phyloP scores from a whole-genome alignment of 2,797 vertebrate genomes.

The Cygnus olor region DNA sequence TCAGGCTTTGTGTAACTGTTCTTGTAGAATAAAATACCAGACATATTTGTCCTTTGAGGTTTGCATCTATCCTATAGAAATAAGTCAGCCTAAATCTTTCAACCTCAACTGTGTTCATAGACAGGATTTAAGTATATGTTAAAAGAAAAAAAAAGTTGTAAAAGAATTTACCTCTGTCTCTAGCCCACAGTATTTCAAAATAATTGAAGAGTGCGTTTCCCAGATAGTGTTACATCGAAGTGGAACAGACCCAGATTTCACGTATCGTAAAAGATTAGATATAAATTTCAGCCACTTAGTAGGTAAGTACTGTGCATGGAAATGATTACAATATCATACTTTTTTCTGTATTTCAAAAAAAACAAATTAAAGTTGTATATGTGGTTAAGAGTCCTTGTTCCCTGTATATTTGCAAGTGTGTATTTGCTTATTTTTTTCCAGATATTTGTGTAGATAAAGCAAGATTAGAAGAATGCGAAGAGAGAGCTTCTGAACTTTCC shows the following conservation, averaged over 20 bases:
- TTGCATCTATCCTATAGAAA: not conserved
- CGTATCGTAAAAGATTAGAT: conserved; percentile 94
- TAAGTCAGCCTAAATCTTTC: not conserved
- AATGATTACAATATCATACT: not conserved
- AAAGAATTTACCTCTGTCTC: conserved; percentile 33
- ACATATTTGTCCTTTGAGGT: not conserved
- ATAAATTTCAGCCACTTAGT: conserved; percentile 92
- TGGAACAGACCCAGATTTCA: conserved; percentile 95
- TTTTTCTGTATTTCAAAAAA: not conserved
- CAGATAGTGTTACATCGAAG: conserved; percentile 95
- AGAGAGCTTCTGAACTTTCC: conserved; percentile 86
- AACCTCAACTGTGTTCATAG: not conserved
- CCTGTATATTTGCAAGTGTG: not conserved
- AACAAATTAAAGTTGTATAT: not conserved
- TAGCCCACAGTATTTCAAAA: conserved; percentile 96
- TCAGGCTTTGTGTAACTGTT: not conserved
- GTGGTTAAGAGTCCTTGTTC: not conserved
- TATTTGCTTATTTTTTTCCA: conserved; percentile 73
- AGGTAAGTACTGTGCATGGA: conserved; percentile 79
- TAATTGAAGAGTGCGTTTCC: conserved; percentile 96
- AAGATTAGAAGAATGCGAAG: conserved; percentile 89
- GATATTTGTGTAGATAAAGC: conserved; percentile 92
- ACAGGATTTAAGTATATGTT: not conserved
- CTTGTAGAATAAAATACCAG: not conserved
- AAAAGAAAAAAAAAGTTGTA: not conserved